These are phyloP conservation scores for Nycticorax nycticorax DNA, from an alignment of 2,113 vertebrate species.

Conservation along the genomic window DNA sequence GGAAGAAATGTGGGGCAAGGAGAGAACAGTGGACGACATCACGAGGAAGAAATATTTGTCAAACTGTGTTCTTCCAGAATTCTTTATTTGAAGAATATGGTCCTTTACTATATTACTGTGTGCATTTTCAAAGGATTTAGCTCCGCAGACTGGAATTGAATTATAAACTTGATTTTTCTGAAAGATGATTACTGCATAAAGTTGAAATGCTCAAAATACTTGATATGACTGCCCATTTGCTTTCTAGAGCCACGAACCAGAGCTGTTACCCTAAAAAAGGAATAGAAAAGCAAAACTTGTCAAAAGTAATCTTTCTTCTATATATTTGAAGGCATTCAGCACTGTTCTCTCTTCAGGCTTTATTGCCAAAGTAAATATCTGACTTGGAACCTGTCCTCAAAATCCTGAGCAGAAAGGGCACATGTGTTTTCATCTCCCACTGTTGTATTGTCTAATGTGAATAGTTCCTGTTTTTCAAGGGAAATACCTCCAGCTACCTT, in stretches of 20 bases:
- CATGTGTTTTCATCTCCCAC: conserved; percentile 39
- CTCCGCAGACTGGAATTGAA: not conserved
- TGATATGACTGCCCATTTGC: not conserved
- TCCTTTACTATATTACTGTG: not conserved
- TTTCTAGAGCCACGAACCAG: not conserved
- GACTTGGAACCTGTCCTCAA: not conserved
- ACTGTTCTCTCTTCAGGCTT: not conserved
- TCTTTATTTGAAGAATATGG: not conserved
- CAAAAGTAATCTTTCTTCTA: not conserved
- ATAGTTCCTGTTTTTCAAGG: not conserved
- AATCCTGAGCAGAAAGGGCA: not conserved
- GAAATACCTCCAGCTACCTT: not conserved
- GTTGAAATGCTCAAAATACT: not conserved
- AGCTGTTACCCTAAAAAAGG: not conserved
- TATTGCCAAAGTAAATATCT: not conserved
- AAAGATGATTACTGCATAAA: not conserved
- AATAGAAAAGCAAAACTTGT: not conserved
- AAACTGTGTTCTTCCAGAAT: not conserved
- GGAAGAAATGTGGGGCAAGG: not conserved
- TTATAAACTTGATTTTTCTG: not conserved
- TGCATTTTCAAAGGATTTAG: not conserved
- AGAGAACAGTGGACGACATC: not conserved
- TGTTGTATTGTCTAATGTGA: not conserved
- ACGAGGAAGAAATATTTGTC: not conserved
- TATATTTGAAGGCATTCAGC: not conserved